Evolutionary conservation across 2,888 invertebrate genomes (phyloP), one percentile per base, ranked within the genome.

Genomic region (Tuberolachnus salignus): DNA sequence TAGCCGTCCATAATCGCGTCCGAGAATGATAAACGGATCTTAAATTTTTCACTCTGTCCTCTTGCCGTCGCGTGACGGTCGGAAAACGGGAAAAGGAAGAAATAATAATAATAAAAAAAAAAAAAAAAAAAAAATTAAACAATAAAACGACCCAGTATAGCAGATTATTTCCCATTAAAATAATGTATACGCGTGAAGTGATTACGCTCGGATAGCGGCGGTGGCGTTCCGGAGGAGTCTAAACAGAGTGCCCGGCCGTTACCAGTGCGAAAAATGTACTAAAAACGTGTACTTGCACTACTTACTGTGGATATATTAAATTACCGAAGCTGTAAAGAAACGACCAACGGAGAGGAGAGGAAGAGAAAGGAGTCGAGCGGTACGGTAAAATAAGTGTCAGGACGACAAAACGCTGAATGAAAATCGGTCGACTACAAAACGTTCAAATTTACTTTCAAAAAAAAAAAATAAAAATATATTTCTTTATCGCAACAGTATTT

Each of bases 141-240:
- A 63, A 23, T 21, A 42, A 61, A 72, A 61, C 63, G 16, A 34
- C 34, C 34, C 21, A 51, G 51, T 42, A 34, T 34, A 53, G 63
- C 49, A 21, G 57, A 78, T 78, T 66, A 59, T 53, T 69, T 67
- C 26, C 44, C 57, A 78, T 78, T 78, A 78, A 69, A 67, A 59
- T 78, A 67, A 78, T 78, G 75, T 49, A n/a, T n/a, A 49, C 66
- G 53, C 49, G 34, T 34, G 59, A 67, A 78, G 67, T 78, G 66
- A 78, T 78, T 78, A 49, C 49, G 19, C 21, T 75, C 23, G 11
- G 44, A 34, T 34, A 6, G 34, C 34, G 57, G 21, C 19, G 23
- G 21, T 19, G 3, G 11, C 26, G 49, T 49, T 49, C 70, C 57
- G 70, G 70, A 55, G 69, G 13, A 57, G 57, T 57, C 9, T 53